Evolutionary conservation across 2,888 invertebrate species (phyloP).

Genomic region (Drepana falcataria): DNA sequence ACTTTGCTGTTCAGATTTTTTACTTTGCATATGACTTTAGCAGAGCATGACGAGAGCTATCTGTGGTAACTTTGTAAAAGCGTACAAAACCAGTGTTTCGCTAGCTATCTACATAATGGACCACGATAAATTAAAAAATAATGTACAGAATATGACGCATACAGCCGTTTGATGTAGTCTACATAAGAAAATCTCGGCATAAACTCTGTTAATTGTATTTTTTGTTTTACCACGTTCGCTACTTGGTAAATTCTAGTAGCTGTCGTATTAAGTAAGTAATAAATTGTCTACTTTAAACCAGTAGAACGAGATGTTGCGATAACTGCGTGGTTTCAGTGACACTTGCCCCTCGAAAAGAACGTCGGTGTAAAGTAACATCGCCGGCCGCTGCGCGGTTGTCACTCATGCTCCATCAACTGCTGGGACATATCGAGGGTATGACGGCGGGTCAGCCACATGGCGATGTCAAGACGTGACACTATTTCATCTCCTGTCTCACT

Average conservation of each 20-base stretch:
- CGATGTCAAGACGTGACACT: constrained; percentile 62
- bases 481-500: constrained; percentile 69
- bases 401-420: constrained; percentile 78
- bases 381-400: constrained; percentile 57
- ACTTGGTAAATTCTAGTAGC: constrained; percentile 64
- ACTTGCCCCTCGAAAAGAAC: constrained; percentile 69
- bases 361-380: constrained; percentile 70
- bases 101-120: constrained; percentile 6
- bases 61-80: constrained; percentile 55
- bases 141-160: constrained; percentile 29
- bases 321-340: constrained; percentile 51
- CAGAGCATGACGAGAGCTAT: constrained; percentile 57
- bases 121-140: constrained; percentile 13
- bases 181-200: constrained; percentile 32
- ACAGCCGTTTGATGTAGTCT: constrained; percentile 27
- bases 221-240: constrained; percentile 32
- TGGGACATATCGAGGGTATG: constrained; percentile 70
- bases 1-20: constrained; percentile 56
- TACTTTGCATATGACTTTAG: constrained; percentile 58
- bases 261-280: constrained; percentile 58
- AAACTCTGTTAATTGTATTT: constrained; percentile 37
- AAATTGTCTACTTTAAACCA: constrained; percentile 58
- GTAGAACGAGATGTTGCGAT: constrained; percentile 63
- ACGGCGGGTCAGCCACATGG: constrained; percentile 74
- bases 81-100: constrained; percentile 24